A percentile compares a stretch with the other conserved stretches of the same genome.
These are phyloP conservation scores for Ditylenchus dipsaci DNA, from an alignment of 1,140 invertebrate genomes.

Conservation along the genomic window DNA sequence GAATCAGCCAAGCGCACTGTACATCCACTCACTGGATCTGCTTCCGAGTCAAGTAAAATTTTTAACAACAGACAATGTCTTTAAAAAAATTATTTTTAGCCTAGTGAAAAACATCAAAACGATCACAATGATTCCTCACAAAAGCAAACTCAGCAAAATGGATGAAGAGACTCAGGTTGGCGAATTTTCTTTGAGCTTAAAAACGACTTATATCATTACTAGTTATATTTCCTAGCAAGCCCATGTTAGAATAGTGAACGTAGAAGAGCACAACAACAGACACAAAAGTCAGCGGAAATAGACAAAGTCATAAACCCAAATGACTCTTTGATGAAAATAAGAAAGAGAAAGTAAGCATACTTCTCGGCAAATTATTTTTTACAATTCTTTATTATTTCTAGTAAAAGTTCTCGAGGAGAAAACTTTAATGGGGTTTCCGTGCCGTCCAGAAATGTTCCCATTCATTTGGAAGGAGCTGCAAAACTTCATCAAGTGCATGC, in stretches of 20 bases:
- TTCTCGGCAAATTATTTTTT: too few relatives aligned
- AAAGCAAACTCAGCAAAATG: constrained; percentile 51
- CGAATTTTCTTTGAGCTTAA: neutral
- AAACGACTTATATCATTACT: too few relatives aligned
- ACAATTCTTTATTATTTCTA: too few relatives aligned
- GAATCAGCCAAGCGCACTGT: constrained; percentile 51
- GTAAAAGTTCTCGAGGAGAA: neutral
- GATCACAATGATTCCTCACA: constrained; percentile 53
- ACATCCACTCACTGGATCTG: constrained; percentile 48
- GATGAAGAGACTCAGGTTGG: constrained; percentile 36
- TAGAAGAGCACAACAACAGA: constrained; percentile 38
- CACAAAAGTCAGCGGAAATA: constrained; percentile 15
- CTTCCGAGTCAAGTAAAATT: constrained; percentile 47
- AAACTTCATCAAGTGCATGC: neutral
- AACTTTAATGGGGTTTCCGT: neutral
- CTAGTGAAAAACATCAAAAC: constrained; percentile 40
- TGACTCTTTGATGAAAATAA: constrained; percentile 22
- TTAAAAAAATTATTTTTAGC: constrained; percentile 37
- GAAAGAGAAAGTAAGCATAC: constrained; percentile 34
- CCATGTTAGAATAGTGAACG: constrained; percentile 43
- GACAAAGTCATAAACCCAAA: constrained; percentile 31
- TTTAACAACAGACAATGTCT: too few relatives aligned
- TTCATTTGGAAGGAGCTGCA: too few relatives aligned
- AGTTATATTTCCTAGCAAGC: constrained; percentile 18
- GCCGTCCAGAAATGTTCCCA: too few relatives aligned